A percentile compares a stretch with the other conserved stretches of the same genome.
Conservation (phyloP, 2,113 vertebrate species). For the Corythoichthys intestinalis region DNA sequence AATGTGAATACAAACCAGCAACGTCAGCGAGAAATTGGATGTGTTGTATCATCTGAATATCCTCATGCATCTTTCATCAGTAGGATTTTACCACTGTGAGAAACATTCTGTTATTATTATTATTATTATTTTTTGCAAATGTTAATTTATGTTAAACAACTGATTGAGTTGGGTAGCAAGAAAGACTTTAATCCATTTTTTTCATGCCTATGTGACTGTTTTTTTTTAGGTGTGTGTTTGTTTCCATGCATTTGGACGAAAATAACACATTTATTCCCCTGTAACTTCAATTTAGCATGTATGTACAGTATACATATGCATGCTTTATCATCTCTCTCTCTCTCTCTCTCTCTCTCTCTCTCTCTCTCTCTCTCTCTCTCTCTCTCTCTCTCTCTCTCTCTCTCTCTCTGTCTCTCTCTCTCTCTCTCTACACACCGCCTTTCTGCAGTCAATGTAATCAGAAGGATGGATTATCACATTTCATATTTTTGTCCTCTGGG, state of each 20-base stretch:
- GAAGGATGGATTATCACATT: conserved; percentile 32
- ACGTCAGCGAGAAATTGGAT: conserved; percentile 44
- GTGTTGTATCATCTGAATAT: conserved; percentile 44
- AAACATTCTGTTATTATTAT: conserved; percentile 14
- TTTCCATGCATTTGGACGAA: not conserved
- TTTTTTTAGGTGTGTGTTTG: conserved; percentile 9
- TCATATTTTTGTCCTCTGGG: too few species aligned
- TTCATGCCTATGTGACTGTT: conserved; percentile 37
- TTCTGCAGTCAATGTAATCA: conserved; percentile 11
- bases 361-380: too few species aligned
- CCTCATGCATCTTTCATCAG: conserved; percentile 68
- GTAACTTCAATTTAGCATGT: not conserved
- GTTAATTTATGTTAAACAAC: conserved; percentile 71
- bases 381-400: not conserved
- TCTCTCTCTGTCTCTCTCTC: not conserved
- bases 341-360: too few species aligned
- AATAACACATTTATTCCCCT: not conserved
- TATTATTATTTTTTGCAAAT: conserved; percentile 65
- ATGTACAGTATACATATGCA: not conserved
- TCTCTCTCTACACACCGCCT: not conserved
- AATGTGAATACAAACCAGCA: conserved; percentile 20
- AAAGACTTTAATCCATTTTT: conserved; percentile 51
- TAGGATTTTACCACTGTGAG: conserved; percentile 42
- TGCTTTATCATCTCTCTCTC: not conserved
- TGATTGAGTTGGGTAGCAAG: conserved; percentile 55